phyloP scores from a whole-genome alignment of 1,140 invertebrate genomes.

The Habropoda laboriosa region DNA sequence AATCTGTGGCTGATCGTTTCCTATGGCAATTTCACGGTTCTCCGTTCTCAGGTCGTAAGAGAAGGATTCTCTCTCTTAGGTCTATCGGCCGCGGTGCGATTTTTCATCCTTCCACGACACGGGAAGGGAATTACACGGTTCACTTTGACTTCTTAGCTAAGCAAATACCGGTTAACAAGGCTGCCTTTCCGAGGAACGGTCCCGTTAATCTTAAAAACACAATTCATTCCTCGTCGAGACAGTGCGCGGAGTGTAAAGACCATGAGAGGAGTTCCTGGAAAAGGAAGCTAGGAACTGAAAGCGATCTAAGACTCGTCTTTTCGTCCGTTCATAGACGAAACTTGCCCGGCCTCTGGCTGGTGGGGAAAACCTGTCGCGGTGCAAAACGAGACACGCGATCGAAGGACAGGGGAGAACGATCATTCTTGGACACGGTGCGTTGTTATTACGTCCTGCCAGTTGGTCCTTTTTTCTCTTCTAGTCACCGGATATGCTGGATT shows the following conservation, averaged over 20 bases:
- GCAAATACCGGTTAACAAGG: slow-evolving; percentile 42
- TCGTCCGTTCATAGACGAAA: slow-evolving; percentile 26
- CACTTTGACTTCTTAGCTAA: slow-evolving; percentile 21
- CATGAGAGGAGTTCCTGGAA: slow-evolving; percentile 9
- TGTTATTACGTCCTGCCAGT: neutral
- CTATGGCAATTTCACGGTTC: neutral
- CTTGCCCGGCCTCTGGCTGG: neutral
- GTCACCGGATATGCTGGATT: neutral
- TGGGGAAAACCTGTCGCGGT: slow-evolving; percentile 30
- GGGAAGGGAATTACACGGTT: too few species aligned
- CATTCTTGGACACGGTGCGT: slow-evolving; percentile 16
- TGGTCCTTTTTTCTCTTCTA: neutral
- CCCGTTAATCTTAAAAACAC: slow-evolving; percentile 45
- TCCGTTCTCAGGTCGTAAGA: neutral
- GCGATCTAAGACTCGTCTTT: slow-evolving; percentile 12
- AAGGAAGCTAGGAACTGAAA: slow-evolving; percentile 38
- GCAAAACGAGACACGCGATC: slow-evolving; percentile 38
- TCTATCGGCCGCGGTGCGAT: neutral
- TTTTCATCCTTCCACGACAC: neutral
- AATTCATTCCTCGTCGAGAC: neutral
- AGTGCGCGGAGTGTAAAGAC: neutral
- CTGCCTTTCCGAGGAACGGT: slow-evolving; percentile 20
- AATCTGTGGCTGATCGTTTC: neutral
- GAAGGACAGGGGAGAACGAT: slow-evolving; percentile 26
- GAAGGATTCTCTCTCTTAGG: too few species aligned